Base-by-base conservation (phyloP, 2,888 invertebrate species). In the Thalpophila matura region DNA sequence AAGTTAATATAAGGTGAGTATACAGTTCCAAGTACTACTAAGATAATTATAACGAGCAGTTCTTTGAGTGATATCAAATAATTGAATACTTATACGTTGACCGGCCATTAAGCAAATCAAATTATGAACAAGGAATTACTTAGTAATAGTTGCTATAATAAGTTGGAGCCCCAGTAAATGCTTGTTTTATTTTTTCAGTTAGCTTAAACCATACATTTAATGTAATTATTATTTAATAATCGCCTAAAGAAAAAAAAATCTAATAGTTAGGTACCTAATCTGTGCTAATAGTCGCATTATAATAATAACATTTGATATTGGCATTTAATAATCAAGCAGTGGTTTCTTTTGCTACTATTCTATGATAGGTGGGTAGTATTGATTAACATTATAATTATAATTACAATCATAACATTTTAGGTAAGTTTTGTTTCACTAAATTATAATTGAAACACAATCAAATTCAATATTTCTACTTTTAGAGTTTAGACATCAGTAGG, bases 1-100 rank as follows among this genome's bases (percentile, higher is more conserved):
- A 59, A 64, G 37, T 43, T 20, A 59, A 49, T 75, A 75, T n/a
- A n/a, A n/a, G n/a, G n/a, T n/a, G n/a, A 51, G 71, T 71, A 63
- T 43, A 54, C 14, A 45, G 40, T 43, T 6, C 33, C 1, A 24
- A 50, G 29, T 49, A 43, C 12, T 27, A 22, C 18, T 29, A 10
- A 31, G 53, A 40, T n/a, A n/a, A n/a, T n/a, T n/a, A 54, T 70
- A 54, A 60, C 49, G 12, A 50, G 43, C 43, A 46, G 42, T 37
- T 37, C 27, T 73, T 24, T 51, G 14, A 69, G 35, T 68, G 62
- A 46, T 61, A 58, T 53, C 29, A 40, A 72, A 55, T 62, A 54
- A 60, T 20, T 58, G 40, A 74, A 18, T 64, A 40, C 12, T 45
- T 16, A n/a, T n/a, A 16, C 24, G 37, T 43, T 33, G 18, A 49